phyloP scores from a whole-genome alignment of 2,113 vertebrate species.

The Trematomus loennbergii region DNA sequence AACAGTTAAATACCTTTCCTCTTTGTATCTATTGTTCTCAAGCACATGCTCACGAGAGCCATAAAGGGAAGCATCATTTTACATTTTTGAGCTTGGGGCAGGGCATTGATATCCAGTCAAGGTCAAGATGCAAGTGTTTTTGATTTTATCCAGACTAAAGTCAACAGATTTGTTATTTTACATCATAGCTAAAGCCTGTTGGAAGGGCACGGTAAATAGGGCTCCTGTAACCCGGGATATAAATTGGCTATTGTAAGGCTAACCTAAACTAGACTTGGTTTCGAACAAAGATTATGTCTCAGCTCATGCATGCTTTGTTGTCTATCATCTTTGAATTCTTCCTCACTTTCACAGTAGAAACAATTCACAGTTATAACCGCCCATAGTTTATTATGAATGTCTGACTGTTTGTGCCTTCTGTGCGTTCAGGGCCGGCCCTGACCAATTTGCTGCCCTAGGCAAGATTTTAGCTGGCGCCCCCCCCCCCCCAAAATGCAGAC shows the following conservation, averaged over 20 bases:
- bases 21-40: neutral
- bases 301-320: neutral
- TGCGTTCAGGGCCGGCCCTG: no score
- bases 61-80: neutral
- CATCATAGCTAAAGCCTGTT: neutral
- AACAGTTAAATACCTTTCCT: neutral
- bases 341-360: slow-evolving; percentile 22
- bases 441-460: no score
- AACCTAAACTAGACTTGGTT: neutral
- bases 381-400: slow-evolving; percentile 64
- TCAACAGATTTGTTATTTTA: neutral
- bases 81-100: neutral
- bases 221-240: neutral
- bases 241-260: no score
- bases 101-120: neutral
- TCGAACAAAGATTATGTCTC: neutral
- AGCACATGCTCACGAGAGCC: neutral
- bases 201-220: neutral
- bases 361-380: slow-evolving; percentile 42
- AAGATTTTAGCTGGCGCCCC: no score
- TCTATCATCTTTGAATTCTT: slow-evolving; percentile 7
- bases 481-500: no score
- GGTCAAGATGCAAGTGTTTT: neutral
- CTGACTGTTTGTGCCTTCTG: slow-evolving; percentile 67
- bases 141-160: neutral